These are phyloP conservation scores for Caenorhabditis wallacei DNA, from an alignment of 2,888 invertebrate genomes.

Conservation along the genomic window DNA sequence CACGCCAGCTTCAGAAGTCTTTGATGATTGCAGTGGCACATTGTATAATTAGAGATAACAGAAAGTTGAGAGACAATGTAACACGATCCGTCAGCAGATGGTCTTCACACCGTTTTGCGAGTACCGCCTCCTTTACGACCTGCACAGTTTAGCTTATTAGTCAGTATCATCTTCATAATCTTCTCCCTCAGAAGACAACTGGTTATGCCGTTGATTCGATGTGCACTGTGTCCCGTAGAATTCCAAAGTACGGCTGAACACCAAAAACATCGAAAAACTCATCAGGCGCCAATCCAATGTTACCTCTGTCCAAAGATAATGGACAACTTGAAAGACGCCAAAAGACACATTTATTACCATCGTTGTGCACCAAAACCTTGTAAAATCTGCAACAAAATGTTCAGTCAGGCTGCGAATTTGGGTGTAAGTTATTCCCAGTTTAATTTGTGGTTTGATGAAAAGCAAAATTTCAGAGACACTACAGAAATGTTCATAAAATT, in stretches of 20 bases:
- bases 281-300: constrained; percentile 3
- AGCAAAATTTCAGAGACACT: constrained; percentile 16
- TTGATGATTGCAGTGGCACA: background rate
- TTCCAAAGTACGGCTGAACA: background rate
- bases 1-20: background rate
- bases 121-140: background rate
- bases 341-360: background rate
- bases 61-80: background rate
- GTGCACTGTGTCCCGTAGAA: background rate
- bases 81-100: too few species aligned
- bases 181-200: too few species aligned
- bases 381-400: background rate
- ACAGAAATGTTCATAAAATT: background rate
- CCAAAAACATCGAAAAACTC: background rate
- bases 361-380: background rate
- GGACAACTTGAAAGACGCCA: background rate
- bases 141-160: background rate
- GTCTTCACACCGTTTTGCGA: too few species aligned
- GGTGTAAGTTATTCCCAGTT: background rate
- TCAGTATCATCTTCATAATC: background rate
- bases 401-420: background rate
- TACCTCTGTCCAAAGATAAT: background rate
- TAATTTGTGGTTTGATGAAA: background rate
- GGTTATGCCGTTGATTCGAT: background rate
- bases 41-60: background rate